Base-by-base conservation (phyloP, 1,140 invertebrate species). In the Metopolophium dirhodum region DNA sequence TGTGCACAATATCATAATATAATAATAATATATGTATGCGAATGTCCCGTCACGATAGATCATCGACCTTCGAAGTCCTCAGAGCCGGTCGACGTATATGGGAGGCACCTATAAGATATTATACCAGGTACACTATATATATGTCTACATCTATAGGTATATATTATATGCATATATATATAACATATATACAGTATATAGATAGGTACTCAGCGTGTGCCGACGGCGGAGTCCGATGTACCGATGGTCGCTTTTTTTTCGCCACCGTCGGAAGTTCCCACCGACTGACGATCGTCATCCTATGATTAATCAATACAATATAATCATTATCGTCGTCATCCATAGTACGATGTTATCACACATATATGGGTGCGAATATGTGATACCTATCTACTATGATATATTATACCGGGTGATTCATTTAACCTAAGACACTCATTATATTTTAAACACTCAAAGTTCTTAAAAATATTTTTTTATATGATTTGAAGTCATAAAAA, bases 31-130 rank as follows among this genome's bases (percentile, higher is more conserved):
- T 77, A 41, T 41, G 82, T 83, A 26, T 82, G 23, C 82, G 82
- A 37, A 83, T 41, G 82, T 83, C n/a, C 82, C n/a, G 22, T 83
- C 47, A 23, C n/a, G 30, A 47, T 51, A 90, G 88, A 90, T 90
- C 88, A 90, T 51, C 49, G 88, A 90, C 88, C 88, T 90, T 57
- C 88, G 51, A 83, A 83, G 82, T 41, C 22, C 22, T 83, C 77
- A 61, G 57, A 61, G 57, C 61, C 61, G 18, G 61, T 77, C 61
- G n/a, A n/a, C n/a, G 30, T 18, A 77, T 77, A n/a, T 14, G 30
- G 61, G 61, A 77, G 61, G 61, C 61, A 77, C 61, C 61, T n/a
- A 77, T 77, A 77, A 77, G 61, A 77, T 61, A 54, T n/a, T 61
- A 54, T n/a, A 77, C n/a, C 18, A 77, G 30, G 6, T 77, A 35